Evolutionary conservation across 2,888 invertebrate species (phyloP), one percentile per base, ranked within the genome.

Genomic region (Hesperia comma): DNA sequence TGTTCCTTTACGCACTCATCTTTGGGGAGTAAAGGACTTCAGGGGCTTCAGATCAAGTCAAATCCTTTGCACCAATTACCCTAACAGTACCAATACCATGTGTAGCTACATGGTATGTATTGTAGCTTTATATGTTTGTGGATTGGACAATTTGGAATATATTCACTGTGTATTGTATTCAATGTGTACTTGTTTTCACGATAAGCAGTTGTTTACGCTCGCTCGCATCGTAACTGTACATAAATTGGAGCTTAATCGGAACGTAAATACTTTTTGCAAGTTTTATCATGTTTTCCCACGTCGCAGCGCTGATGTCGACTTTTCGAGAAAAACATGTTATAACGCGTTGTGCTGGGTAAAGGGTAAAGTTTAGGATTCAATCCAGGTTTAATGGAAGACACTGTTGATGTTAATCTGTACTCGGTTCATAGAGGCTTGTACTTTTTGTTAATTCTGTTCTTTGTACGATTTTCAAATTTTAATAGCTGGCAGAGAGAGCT

Each of bases 301-400:
- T 63, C 63, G 49, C 63, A 57, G 49, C 57, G 58, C 64, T 58
- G 64, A 60, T 54, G 53, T 33, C 33, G 53, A 66, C 17, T 66
- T 58, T 60, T 54, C 17, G 64, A 32, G 58, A 54, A 60, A 60
- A 66, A 66, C 64, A 66, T 54, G 58, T 51, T 41, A 58, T 32
- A 43, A 32, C 26, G 15, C 15, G 17, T 58, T 58, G 10, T 17
- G 46, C 58, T 15, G 32, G 5, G 19, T 51, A 19, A 49, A 49
- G 51, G 51, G 14, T 51, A 26, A 51, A 14, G 49, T 49, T 21
- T 10, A 49, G 19, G 49, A 19, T 49, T 19, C 49, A 32, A 53
- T 32, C 33, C 3, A 32, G 54, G 14, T 51, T 51, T 51, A 51
- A 51, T 12, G 19, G 49, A 49, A 49, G 19, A 19, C 17, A n/a